These are phyloP conservation scores for Luperina testacea DNA, from an alignment of 2,888 invertebrate species.

Conservation along the genomic window DNA sequence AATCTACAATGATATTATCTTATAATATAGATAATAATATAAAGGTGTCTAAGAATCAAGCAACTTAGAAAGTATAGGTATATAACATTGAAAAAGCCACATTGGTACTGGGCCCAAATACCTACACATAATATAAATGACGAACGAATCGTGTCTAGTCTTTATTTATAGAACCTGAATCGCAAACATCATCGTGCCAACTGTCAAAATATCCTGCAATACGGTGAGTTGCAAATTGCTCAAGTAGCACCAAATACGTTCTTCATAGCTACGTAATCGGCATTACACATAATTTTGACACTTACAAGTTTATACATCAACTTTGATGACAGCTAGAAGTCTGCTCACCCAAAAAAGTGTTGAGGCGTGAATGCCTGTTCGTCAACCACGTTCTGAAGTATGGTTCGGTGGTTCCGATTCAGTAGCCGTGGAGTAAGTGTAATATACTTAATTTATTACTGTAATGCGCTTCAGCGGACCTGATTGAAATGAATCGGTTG, in stretches of 20 bases:
- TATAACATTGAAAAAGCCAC: no score
- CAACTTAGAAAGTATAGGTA: no score
- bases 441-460: conserved; percentile 44
- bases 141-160: background rate
- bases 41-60: no score
- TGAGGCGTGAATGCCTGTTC: conserved; percentile 40
- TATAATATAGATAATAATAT: background rate
- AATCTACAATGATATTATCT: background rate
- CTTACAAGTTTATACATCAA: conserved; percentile 33
- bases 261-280: background rate
- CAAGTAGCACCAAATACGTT: conserved; percentile 10
- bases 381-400: conserved; percentile 37
- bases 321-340: conserved; percentile 32
- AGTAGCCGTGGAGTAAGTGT: conserved; percentile 22
- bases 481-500: conserved; percentile 41
- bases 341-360: conserved; percentile 42
- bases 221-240: conserved; percentile 8
- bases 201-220: conserved; percentile 18
- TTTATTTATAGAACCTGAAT: background rate
- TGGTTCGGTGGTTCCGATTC: conserved; percentile 32
- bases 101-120: no score
- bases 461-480: conserved; percentile 31
- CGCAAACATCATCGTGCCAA: conserved; percentile 10
- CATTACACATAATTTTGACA: conserved; percentile 30
- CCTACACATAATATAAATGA: no score